A percentile compares a stretch with the other conserved stretches of the same genome.
Evolutionary conservation across 2,113 vertebrate species (phyloP).

Genomic region (Rhynchopsitta pachyrhyncha): DNA sequence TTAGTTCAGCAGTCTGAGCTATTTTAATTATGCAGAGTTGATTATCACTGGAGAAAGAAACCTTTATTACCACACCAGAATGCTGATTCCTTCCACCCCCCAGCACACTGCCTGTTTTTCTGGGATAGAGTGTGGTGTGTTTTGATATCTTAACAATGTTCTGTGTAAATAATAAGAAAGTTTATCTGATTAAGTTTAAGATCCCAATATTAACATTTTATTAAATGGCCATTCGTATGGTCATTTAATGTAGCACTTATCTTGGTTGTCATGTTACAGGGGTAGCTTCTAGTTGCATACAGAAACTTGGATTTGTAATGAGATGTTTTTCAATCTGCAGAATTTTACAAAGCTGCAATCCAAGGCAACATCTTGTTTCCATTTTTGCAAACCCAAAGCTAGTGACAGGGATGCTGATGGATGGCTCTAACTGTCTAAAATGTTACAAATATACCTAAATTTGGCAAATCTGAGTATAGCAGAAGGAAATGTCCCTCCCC

Average conservation of each 20-base stretch:
- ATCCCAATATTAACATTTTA: constrained; percentile 37
- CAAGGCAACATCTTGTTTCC: constrained; percentile 57
- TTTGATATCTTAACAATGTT: constrained; percentile 71
- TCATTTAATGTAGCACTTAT: neutral
- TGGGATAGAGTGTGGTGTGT: constrained; percentile 59
- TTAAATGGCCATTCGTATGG: neutral
- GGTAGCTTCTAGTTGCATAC: neutral
- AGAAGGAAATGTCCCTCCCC: constrained; percentile 41
- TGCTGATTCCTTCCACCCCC: constrained; percentile 55
- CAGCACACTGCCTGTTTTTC: constrained; percentile 58
- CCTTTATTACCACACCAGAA: constrained; percentile 77
- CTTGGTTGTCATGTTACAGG: neutral
- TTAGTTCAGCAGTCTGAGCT: constrained; percentile 80
- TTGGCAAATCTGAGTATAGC: constrained; percentile 26
- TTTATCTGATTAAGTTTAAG: constrained; percentile 41
- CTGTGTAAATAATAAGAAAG: constrained; percentile 61
- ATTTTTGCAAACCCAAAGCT: constrained; percentile 17
- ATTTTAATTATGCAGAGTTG: constrained; percentile 82
- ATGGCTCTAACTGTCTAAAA: constrained; percentile 51
- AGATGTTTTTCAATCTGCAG: constrained; percentile 6
- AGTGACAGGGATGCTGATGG: constrained; percentile 57
- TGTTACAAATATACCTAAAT: constrained; percentile 51
- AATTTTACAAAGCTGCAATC: neutral
- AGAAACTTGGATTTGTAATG: neutral
- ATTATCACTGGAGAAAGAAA: constrained; percentile 80